Conservation (phyloP, 2,797 vertebrate genomes). For the Buceros bicornis region DNA sequence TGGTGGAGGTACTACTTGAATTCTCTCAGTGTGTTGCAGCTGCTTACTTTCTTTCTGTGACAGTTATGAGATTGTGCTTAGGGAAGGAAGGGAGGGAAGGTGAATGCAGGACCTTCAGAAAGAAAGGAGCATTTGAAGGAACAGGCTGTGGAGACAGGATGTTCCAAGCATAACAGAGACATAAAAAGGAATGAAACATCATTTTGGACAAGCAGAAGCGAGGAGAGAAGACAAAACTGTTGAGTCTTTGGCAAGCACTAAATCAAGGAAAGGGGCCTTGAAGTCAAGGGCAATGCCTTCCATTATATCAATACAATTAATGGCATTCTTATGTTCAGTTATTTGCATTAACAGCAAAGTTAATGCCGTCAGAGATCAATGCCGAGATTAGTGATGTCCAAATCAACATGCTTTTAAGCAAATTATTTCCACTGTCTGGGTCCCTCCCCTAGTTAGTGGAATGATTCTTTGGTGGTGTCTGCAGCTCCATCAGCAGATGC, state of each 20-base stretch:
- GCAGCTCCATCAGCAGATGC: slow-evolving; percentile 32
- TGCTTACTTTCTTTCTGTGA: neutral
- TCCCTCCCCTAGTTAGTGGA: slow-evolving; percentile 23
- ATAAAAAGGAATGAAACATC: slow-evolving; percentile 60
- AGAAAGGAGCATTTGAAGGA: neutral
- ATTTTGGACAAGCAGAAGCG: slow-evolving; percentile 47
- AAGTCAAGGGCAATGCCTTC: slow-evolving; percentile 58
- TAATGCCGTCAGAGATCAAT: slow-evolving; percentile 71
- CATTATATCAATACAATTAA: slow-evolving; percentile 75
- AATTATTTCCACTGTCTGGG: slow-evolving; percentile 65
- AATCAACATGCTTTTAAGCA: slow-evolving; percentile 77
- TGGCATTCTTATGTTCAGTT: slow-evolving; percentile 59
- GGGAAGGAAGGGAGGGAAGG: neutral
- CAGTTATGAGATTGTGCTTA: neutral
- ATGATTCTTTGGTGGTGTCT: slow-evolving; percentile 58
- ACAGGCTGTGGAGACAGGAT: neutral
- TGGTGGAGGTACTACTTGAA: neutral
- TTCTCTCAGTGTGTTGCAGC: neutral
- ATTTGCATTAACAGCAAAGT: slow-evolving; percentile 73
- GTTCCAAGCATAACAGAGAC: slow-evolving; percentile 9
- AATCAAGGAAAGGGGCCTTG: slow-evolving; percentile 34
- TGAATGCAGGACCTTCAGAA: neutral
- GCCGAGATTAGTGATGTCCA: slow-evolving; percentile 58
- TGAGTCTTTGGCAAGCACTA: slow-evolving; percentile 24
- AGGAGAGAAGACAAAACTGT: slow-evolving; percentile 46